These are phyloP conservation scores for Prinia subflava DNA, from an alignment of 2,113 vertebrate genomes.

Conservation along the genomic window DNA sequence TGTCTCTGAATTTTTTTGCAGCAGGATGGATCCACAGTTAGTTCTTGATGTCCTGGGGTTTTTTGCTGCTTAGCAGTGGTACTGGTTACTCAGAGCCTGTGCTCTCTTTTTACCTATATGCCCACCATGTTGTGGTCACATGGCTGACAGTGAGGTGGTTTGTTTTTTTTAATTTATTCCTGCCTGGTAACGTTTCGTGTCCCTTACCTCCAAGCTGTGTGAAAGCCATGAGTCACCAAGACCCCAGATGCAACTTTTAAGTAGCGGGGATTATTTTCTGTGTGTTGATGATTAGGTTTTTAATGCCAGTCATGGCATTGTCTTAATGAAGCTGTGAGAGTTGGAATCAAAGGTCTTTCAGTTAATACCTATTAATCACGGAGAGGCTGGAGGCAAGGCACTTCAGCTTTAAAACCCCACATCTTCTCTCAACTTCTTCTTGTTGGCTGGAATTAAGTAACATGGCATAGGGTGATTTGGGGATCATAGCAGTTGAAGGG, in stretches of 20 bases:
- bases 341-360: not conserved
- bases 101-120: fast-evolving
- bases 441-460: not conserved
- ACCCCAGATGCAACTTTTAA: not conserved
- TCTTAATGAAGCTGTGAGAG: not conserved
- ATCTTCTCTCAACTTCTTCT: not conserved
- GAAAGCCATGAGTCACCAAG: not conserved
- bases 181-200: not conserved
- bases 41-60: not conserved
- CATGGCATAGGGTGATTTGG: not conserved
- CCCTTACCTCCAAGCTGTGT: not conserved
- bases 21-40: not conserved
- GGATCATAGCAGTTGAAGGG: not conserved
- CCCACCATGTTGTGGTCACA: fast-evolving
- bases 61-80: not conserved
- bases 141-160: not conserved
- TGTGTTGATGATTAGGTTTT: not conserved
- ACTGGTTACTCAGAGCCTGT: not conserved
- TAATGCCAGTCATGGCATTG: not conserved
- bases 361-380: not conserved
- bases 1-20: not conserved
- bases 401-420: not conserved
- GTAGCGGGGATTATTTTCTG: not conserved
- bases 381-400: constrained; percentile 2
- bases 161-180: not conserved